Evolutionary conservation across 1,140 invertebrate genomes (phyloP), one percentile per base, ranked within the genome.

Genomic region (Zelostemma sp.): DNA sequence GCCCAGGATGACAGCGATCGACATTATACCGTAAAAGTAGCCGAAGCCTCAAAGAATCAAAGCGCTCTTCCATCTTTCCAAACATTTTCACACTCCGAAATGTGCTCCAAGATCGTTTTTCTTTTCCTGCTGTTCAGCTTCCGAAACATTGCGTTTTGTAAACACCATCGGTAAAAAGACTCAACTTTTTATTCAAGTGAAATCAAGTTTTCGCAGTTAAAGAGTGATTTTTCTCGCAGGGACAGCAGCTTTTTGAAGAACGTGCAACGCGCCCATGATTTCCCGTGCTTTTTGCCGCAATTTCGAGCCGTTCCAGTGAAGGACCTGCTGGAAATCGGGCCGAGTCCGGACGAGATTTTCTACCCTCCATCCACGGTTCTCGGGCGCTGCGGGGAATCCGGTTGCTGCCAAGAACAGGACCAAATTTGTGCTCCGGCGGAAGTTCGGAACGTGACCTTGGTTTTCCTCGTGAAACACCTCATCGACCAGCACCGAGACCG

Each of bases 331-430:
- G 72, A 75, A 3, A 65, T 78, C 46, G 80, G 80, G 6, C 80
- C 80, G 1, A 76, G 69, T 59, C 68, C 75, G 1, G 82, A 80
- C 33, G 83, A 84, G 46, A 64, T 79, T 45, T 84, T 85, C 59
- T 80, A 83, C 69, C 85, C 85, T 0, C 17, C 73, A 0, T 79
- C 79, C 12, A 85, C 84, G 6, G 84, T 86, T 8, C 67, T 86
- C 3, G 65, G 77, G 14, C 76, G 83, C 14, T 86, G 84, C 48
- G 54, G 55, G 3, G 70, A 74, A n/a, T 75, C 84, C 0, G 85
- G 84, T 18, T 83, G 84, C 18, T 86, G 85, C 50, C 64, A 73
- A 17, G 56, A 78, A 17, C 18, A 68, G 3, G 75, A 66, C 12
- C 73, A 83, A 59, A 68, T 80, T 6, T 86, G 84, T 38, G 75